Conservation (phyloP, 2,888 invertebrate genomes). For the Teleiodes luculella region DNA sequence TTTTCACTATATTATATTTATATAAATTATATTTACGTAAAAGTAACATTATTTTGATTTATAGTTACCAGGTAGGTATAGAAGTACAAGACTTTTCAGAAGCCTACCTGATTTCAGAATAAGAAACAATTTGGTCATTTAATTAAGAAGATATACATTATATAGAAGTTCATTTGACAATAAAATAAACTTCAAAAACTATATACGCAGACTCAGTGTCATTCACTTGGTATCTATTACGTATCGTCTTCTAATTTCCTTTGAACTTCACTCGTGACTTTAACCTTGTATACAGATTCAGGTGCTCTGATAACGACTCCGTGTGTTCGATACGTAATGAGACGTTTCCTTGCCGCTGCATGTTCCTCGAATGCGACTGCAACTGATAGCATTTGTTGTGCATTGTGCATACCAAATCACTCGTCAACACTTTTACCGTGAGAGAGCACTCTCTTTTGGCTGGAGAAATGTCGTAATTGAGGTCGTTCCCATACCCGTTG, state of each 20-base stretch:
- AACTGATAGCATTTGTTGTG: slow-evolving; percentile 24
- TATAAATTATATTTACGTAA: no score
- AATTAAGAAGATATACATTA: no score
- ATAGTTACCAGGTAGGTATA: no score
- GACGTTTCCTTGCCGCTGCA: slow-evolving; percentile 43
- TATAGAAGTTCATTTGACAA: no score
- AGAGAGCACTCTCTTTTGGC: slow-evolving; percentile 2
- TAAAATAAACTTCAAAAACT: no score
- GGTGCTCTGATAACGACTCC: slow-evolving; percentile 16
- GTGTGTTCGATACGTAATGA: slow-evolving; percentile 38
- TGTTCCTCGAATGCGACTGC: slow-evolving; percentile 40
- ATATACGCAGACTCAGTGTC: no score
- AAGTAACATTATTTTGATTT: no score
- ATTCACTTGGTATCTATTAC: no score
- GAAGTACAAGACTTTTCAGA: no score
- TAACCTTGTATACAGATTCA: not conserved
- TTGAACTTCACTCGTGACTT: not conserved
- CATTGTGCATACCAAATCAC: slow-evolving; percentile 23
- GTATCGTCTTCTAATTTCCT: not conserved
- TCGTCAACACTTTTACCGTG: not conserved
- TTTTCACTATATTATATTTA: no score
- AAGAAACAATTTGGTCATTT: no score
- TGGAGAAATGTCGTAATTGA: not conserved
- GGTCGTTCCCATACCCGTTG: not conserved
- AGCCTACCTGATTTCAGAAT: no score